Evolutionary conservation across 2,888 invertebrate species (phyloP).

Genomic region (Hypsopygia costalis): DNA sequence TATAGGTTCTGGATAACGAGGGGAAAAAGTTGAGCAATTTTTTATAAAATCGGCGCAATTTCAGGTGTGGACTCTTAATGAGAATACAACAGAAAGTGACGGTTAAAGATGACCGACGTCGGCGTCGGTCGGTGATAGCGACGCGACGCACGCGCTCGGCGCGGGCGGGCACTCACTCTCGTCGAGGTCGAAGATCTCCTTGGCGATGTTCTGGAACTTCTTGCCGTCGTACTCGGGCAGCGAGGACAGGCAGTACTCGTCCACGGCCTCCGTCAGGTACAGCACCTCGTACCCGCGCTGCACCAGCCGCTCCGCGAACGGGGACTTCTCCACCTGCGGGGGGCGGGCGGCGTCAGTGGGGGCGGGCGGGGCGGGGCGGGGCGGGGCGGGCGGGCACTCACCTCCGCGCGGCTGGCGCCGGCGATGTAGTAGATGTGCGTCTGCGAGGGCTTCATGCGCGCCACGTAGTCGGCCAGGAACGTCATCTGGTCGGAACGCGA

Average conservation of each 20-base stretch:
- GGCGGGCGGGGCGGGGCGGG: not conserved
- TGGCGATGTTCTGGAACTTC: constrained; percentile 99
- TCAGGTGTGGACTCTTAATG: too few relatives aligned
- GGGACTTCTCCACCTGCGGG: constrained; percentile 87
- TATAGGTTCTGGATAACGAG: too few relatives aligned
- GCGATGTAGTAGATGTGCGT: constrained; percentile 98
- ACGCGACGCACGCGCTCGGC: too few relatives aligned
- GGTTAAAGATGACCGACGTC: too few relatives aligned
- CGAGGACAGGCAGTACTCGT: constrained; percentile 98
- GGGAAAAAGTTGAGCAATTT: too few relatives aligned
- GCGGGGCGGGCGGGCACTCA: constrained; percentile 14
- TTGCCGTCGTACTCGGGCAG: constrained; percentile 99
- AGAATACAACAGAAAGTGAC: too few relatives aligned
- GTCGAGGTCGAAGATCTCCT: constrained; percentile 95
- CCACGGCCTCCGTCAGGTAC: constrained; percentile 97
- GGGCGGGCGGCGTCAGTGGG: not conserved
- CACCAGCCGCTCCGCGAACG: constrained; percentile 96
- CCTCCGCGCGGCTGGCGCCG: constrained; percentile 90
- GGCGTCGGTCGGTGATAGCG: too few relatives aligned
- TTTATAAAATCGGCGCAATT: too few relatives aligned
- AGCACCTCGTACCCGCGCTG: constrained; percentile 97
- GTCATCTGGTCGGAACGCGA: constrained; percentile 86
- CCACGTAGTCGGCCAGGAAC: constrained; percentile 92
- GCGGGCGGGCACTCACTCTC: constrained; percentile 83
- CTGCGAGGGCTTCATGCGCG: constrained; percentile 97